Evolutionary conservation across 2,888 invertebrate genomes (phyloP).

Genomic region (Dysmachus trigonus): DNA sequence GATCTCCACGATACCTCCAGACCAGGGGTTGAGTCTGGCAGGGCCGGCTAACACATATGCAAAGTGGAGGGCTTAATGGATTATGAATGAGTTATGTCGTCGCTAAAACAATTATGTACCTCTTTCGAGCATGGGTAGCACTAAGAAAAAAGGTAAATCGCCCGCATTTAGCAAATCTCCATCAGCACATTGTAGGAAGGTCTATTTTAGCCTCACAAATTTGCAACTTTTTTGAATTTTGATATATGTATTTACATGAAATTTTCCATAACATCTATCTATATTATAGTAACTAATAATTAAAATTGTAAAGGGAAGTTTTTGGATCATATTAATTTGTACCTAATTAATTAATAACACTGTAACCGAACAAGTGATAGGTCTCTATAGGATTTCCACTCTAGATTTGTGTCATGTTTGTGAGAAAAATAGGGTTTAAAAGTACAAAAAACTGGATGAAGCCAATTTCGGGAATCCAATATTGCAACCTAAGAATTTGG

Average conservation of each 20-base stretch:
- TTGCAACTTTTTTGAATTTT: not conserved
- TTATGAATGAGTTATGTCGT: not conserved
- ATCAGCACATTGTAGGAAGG: not conserved
- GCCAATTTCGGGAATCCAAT: too few species aligned
- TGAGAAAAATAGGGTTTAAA: too few species aligned
- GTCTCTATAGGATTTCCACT: too few species aligned
- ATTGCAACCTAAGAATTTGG: too few species aligned
- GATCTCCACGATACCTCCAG: constrained; percentile 4
- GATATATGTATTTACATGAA: not conserved
- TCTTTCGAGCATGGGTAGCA: not conserved
- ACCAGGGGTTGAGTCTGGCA: not conserved
- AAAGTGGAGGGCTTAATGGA: not conserved
- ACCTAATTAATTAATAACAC: too few species aligned
- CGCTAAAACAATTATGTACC: not conserved
- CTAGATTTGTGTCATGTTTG: too few species aligned
- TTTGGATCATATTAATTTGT: too few species aligned
- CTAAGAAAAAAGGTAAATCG: not conserved
- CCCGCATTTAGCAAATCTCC: not conserved
- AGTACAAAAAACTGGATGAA: too few species aligned
- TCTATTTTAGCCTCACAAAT: not conserved
- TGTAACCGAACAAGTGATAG: too few species aligned
- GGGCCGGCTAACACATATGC: not conserved
- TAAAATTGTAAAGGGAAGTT: too few species aligned
- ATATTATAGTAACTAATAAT: not conserved
- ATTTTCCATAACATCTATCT: not conserved